Conservation (phyloP, 2,888 invertebrate species). For the Melieria crassipennis region DNA sequence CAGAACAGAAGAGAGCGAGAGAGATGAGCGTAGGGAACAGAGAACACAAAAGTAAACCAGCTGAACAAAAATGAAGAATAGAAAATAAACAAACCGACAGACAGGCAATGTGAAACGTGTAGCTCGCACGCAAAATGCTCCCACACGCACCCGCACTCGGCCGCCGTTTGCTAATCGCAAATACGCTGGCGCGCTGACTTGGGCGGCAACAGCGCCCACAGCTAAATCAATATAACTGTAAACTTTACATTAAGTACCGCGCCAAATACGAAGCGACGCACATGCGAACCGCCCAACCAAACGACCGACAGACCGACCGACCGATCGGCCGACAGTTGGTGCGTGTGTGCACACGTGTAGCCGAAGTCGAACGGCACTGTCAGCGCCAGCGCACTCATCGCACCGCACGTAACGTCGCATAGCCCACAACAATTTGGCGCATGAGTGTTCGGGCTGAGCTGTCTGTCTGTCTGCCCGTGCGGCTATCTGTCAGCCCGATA, state of each 20-base stretch:
- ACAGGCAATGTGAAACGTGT: neutral
- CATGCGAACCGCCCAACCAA: neutral
- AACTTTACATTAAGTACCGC: conserved; percentile 50
- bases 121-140: neutral
- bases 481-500: conserved; percentile 26
- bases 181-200: too few species aligned
- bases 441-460: neutral
- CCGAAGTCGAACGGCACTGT: neutral
- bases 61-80: neutral
- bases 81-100: neutral
- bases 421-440: too few species aligned
- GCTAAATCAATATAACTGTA: conserved; percentile 51
- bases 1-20: too few species aligned
- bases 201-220: conserved; percentile 48
- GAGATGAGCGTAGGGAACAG: neutral
- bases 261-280: conserved; percentile 29
- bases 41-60: neutral
- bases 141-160: too few species aligned
- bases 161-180: neutral
- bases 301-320: too few species aligned
- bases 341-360: conserved; percentile 16
- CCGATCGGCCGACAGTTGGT: too few species aligned
- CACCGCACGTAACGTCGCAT: too few species aligned
- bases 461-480: conserved; percentile 2
- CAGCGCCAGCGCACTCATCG: too few species aligned